Percentiles rank a stretch among this genome's conserved stretches.
These are phyloP conservation scores for Caenorhabditis virilis DNA, from an alignment of 2,888 invertebrate species.

Conservation along the genomic window DNA sequence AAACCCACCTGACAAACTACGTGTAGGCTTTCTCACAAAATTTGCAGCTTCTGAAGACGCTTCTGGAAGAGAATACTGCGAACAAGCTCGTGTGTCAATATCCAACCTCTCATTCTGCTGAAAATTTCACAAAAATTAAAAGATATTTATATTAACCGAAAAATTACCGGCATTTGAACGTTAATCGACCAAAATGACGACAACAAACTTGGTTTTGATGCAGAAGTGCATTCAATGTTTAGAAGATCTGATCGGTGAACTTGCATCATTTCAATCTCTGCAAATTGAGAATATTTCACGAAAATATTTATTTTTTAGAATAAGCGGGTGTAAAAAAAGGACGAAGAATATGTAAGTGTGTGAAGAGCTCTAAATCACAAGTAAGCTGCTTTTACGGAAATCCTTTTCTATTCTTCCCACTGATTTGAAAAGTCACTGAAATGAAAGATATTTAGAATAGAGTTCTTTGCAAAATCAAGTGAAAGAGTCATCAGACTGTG, in stretches of 20 bases:
- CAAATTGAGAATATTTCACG: background rate
- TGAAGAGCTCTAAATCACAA: background rate
- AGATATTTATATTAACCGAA: background rate
- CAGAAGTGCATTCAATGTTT: conserved; percentile 43
- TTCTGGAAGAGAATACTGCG: conserved; percentile 42
- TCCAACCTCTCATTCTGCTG: conserved; percentile 42
- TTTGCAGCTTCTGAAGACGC: conserved; percentile 16
- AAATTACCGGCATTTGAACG: conserved; percentile 44
- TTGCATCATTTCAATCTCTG: conserved; percentile 4
- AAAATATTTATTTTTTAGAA: no score
- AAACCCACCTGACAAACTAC: conserved; percentile 41
- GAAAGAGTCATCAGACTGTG: no score
- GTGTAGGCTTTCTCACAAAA: conserved; percentile 18
- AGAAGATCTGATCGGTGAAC: conserved; percentile 36
- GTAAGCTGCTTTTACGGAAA: no score
- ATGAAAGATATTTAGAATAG: no score
- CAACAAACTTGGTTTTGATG: conserved; percentile 49
- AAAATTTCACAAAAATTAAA: conserved; percentile 2
- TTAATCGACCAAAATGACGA: conserved; percentile 52
- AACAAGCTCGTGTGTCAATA: conserved; percentile 35
- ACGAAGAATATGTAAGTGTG: background rate
- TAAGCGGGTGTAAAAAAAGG: no score
- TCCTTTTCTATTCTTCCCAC: no score
- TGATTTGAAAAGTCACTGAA: no score
- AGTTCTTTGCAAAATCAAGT: no score